Base-by-base conservation (phyloP, 2,797 vertebrate genomes). In the Cyclopterus lumpus region DNA sequence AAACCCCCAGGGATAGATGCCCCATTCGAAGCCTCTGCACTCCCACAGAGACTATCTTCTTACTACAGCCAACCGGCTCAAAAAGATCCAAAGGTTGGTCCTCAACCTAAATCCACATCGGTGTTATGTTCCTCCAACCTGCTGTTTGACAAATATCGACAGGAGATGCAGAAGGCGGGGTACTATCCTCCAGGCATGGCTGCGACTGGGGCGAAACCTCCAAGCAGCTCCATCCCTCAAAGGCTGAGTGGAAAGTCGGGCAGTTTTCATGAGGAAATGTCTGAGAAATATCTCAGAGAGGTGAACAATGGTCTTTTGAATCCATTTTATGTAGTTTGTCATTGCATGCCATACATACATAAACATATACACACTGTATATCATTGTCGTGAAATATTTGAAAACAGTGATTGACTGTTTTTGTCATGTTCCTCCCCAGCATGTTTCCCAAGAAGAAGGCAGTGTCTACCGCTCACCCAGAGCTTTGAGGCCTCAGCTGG, bases 401-500 rank as follows among this genome's bases (percentile, higher is more conserved):
- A 24, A 59, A 4, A 59, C 4, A 26, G 5, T 66, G 24, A 34
- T 2, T 75, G 22, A 57, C 20, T 63, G 1, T 66, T 18, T 71
- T 40, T n/a, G 10, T 32, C 9, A 38, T 75, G 34, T 86, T 38
- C 24, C 22, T 77, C 70, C 90, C 66, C 88, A 95, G 64, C 70
- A 92, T 0, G 93, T 90, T 80, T 53, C 90, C 8, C 95, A 95
- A 62, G 97, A 97, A 0, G 95, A 94, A 77, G 92, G 95, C 11
- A 92, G 90, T 66, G 93, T 96, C 70, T 97, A 95, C 82, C 94
- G 95, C 28, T 96, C 97, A 22, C 95, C 97, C 85, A 96, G 97
- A 95, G 92, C 96, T 38, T 93, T 97, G 38, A 96, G 96, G 84
- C 97, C 98, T 75, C 98, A 99, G 91, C 60, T 99, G 61, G 97